Evolutionary conservation across 35 echinoderm and acorn worm genomes (phyloP), one percentile per base, ranked within the genome.

Genomic region (Chiridota heheva): DNA sequence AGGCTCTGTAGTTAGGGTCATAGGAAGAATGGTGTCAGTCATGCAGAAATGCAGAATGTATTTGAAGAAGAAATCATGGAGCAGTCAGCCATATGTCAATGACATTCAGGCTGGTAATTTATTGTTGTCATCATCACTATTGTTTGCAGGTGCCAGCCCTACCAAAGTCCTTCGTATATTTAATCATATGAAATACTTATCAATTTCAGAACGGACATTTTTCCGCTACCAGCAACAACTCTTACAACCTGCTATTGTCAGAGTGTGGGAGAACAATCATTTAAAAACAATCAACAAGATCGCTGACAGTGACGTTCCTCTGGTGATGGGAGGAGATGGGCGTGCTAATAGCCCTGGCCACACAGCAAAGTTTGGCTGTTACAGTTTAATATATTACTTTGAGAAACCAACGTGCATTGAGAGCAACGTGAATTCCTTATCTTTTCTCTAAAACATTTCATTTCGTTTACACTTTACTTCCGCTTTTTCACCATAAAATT

Each of bases 101-200:
- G 34, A 36, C 55, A 62, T 16, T n/a, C 80, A 61, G 31, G 61
- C 80, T n/a, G 62, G 61, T 5, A 83, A 70, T 51, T 24, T 83
- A 1, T 34, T 83, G 7, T 22, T 83, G 8, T 69, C 80, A 1
- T 61, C 80, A 49, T 36, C 62, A 17, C 46, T 48, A 30, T 40
- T 83, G 63, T 83, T 70, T 55, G 61, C 80, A 4, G 82, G 67
- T 24, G 69, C n/a, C 5, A 84, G 82, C 69, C 46, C 35, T 7
- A 25, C 63, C 40, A 83, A 83, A 40, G 61, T 57, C 4, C 16
- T 38, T n/a, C 47, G 38, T 1, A 41, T 85, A 15, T 27, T 85
- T 7, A 8, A 49, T 28, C n/a, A 58, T 57, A 30, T 85, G 29
- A 56, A 60, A 25, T 16, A 47, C 10, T 26, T 16, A 13, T 24